Base-by-base conservation (phyloP, 1,140 invertebrate species). In the Rhopalosiphum maidis region DNA sequence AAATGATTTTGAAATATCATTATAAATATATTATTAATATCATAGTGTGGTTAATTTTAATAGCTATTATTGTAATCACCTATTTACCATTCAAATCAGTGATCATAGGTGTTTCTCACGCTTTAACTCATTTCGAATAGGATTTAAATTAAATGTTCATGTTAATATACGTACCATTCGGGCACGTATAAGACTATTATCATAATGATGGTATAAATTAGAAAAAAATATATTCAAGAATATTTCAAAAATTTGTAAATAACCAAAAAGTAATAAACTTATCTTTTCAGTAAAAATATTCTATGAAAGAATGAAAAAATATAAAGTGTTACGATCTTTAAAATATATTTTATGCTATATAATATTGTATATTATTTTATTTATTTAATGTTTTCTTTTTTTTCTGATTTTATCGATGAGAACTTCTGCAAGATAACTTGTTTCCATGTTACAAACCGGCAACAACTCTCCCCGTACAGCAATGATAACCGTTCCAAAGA, bases 381-480 rank as follows among this genome's bases (percentile, higher is more conserved):
- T 35, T 54, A 23, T 88, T 54, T 51, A 21, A 51, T 35, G n/a
- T 88, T 35, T 88, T 51, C 41, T 41, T 68, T 18, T 87, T 88
- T 54, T 37, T 88, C 46, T 22, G 48, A 88, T 88, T 51, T 51
- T 88, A 88, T 88, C 48, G 15, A n/a, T 51, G 46, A n/a, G 46
- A 51, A 88, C 86, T 88, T 87, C n/a, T 87, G 30, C 15, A 35
- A n/a, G 46, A 54, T 88, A 88, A 88, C 48, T 88, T 88, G n/a
- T 88, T 54, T 88, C 21, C 22, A 23, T 88, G 54, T 88, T 88
- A 54, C 87, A n/a, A 35, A 88, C 48, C 48, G 21, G 48, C 46
- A 88, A 88, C 15, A 37, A 88, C 30, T n/a, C 46, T 46, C 1
- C 86, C 46, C 46, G 46, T 7, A 8, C 21, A 51, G n/a, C 48